Evolutionary conservation across 2,888 invertebrate species (phyloP), one percentile per base, ranked within the genome.

Genomic region (Eudasyphora cyanicolor): DNA sequence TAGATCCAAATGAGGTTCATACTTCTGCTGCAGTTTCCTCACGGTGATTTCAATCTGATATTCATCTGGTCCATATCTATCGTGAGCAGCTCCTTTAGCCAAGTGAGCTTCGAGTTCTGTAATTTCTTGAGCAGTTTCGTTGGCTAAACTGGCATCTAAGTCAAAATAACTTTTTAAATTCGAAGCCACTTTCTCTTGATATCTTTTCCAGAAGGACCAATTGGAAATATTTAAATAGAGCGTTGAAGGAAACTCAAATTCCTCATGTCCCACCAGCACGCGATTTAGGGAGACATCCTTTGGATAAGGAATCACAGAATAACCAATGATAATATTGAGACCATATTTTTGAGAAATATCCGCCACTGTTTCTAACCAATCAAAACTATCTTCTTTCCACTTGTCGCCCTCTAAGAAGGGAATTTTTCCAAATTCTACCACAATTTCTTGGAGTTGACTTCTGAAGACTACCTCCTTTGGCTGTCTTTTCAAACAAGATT

Each of bases 221-320:
- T 86, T 88, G 0, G 82, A 71, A 0, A 85, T 64, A 10, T 87
- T 85, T 8, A 89, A 45, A 71, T 90, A 90, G 87, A 90, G 88
- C n/a, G 82, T 38, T 3, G 86, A 86, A 0, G 87, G 86, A 0
- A 91, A 84, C 0, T 78, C 75, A n/a, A 29, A n/a, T 3, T 60
- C 60, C 29, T 14, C 10, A 29, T n/a, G 29, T 60, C 29, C 17
- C 32, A 91, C 29, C 27, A 32, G 7, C 0, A 29, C n/a, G 32
- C n/a, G 14, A 89, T 0, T 86, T 74, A 1, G 84, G 76, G 60
- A n/a, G 29, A 17, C 24, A 32, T 60, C n/a, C n/a, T 17, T 12
- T 2, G 60, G 60, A 29, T 60, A 29, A 1, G 29, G 29, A 12
- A 60, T 32, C 3, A 29, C 2, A 0, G 14, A 14, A 60, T 60